Base-by-base conservation (phyloP, 2,113 vertebrate species). In the Hemicordylus capensis region DNA sequence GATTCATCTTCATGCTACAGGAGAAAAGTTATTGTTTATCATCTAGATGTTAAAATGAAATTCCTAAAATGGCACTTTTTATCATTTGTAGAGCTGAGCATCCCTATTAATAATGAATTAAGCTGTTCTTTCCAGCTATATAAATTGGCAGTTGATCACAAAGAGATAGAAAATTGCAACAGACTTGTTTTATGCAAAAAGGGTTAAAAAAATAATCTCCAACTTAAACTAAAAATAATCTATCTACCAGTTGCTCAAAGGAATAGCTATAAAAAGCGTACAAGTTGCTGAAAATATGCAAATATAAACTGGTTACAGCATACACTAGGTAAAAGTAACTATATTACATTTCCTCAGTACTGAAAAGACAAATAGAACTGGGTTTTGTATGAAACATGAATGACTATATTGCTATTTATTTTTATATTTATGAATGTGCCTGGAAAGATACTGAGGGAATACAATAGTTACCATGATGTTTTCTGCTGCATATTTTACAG, bases 101-200 rank as follows among this genome's bases (percentile, higher is more conserved):
- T 93, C 89, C 89, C 93, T 95, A 93, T 94, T 95, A 96, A 95
- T 95, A 96, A 96, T 91, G 92, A 87, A 94, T 94, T 95, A 94
- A 96, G 91, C 93, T 93, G 91, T 93, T 94, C 89, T 93, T 93
- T 87, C 92, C 93, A 93, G 90, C 85, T 95, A 94, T 91, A 92
- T 92, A 95, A 94, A 95, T 88, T 95, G 94, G 91, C 87, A 94
- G 89, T 89, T 94, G 94, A 94, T 92, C 93, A 82, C 91, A 94
- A 94, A 92, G 91, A 84, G 88, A 92, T 80, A 93, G 93, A 90
- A 93, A 93, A 95, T 70, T 88, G 87, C 76, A 94, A 84, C 85
- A 91, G 90, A 95, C 46, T 91, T 86, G 92, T 89, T 94, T 94
- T 92, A 92, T 91, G 88, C 91, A 92, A 91, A 95, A 94, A 93